Evolutionary conservation across 2,888 invertebrate species (phyloP), one percentile per base, ranked within the genome.

Genomic region (Tanypteryx hageni): DNA sequence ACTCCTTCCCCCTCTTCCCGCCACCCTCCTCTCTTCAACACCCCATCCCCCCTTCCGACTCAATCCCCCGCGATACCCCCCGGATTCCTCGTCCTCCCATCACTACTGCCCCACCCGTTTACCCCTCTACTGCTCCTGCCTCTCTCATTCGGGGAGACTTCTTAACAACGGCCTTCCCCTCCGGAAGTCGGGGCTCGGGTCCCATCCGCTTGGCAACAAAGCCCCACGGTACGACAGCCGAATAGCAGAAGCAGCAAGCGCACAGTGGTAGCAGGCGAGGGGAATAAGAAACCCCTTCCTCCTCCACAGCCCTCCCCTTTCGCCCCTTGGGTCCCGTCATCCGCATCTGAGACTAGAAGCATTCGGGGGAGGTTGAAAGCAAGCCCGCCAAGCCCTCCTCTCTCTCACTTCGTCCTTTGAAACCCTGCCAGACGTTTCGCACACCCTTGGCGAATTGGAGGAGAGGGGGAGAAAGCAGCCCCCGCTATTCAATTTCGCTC

Each of bases 121-220:
- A 1, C 5, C 44, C 44, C 44, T 5, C 44, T n/a, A n/a, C n/a
- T n/a, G n/a, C n/a, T n/a, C n/a, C n/a, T n/a, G n/a, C 44, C 44
- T 5, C 44, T 44, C 44, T 44, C 44, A 44, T 44, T 44, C 44
- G 44, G 44, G 44, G 44, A 68, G 68, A 68, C 16, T 64, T n/a
- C 64, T 64, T 64, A 64, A 64, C 68, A 68, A 68, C 68, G 68
- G 76, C 76, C 27, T 11, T 76, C 76, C 76, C 76, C 76, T 27
- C 76, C 76, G 76, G 76, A 76, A 76, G 27, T 8, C 76, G 76
- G 76, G 27, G 27, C 76, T 13, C 76, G 76, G 76, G 27, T 11
- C 76, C 76, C 68, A 68, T 68, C 68, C 68, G 68, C 68, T 22
- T 68, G 68, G 68, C 68, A 76, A 76, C 76, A 76, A 76, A 76